A percentile compares a stretch with the other conserved stretches of the same genome.
Evolutionary conservation across 2,797 vertebrate genomes (phyloP).

Genomic region (Buphagus erythrorhynchus): DNA sequence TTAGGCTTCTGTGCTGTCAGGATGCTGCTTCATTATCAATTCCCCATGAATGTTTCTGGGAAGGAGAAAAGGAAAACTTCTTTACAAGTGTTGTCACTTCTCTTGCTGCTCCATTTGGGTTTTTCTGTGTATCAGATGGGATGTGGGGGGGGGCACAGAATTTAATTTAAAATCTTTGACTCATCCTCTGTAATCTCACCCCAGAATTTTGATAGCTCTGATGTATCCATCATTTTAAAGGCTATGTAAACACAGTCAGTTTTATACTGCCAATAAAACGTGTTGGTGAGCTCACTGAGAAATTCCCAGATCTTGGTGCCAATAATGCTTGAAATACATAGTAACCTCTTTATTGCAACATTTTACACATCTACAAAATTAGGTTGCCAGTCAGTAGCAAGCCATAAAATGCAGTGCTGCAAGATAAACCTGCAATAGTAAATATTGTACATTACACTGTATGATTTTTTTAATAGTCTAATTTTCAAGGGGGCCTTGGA

Average conservation of each 20-base stretch:
- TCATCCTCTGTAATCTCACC: not conserved
- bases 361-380: conserved; percentile 67
- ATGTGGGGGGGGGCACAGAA: not conserved
- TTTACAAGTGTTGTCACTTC: not conserved
- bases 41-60: not conserved
- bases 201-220: conserved; percentile 14
- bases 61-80: not conserved
- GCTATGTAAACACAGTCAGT: conserved; percentile 69
- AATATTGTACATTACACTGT: not conserved
- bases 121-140: not conserved
- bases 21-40: not conserved
- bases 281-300: conserved; percentile 63
- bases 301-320: conserved; percentile 62
- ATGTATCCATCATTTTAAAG: conserved; percentile 50
- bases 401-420: conserved; percentile 1
- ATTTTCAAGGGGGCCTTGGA: conserved; percentile 1
- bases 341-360: conserved; percentile 71
- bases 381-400: not conserved
- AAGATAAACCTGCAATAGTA: conserved; percentile 35
- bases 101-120: no score
- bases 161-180: not conserved
- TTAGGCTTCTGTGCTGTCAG: not conserved
- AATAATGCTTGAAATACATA: conserved; percentile 71
- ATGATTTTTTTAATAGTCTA: not conserved
- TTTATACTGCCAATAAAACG: conserved; percentile 67